Evolutionary conservation across 2,797 vertebrate genomes (phyloP).

Genomic region (Poliocrania exsul): DNA sequence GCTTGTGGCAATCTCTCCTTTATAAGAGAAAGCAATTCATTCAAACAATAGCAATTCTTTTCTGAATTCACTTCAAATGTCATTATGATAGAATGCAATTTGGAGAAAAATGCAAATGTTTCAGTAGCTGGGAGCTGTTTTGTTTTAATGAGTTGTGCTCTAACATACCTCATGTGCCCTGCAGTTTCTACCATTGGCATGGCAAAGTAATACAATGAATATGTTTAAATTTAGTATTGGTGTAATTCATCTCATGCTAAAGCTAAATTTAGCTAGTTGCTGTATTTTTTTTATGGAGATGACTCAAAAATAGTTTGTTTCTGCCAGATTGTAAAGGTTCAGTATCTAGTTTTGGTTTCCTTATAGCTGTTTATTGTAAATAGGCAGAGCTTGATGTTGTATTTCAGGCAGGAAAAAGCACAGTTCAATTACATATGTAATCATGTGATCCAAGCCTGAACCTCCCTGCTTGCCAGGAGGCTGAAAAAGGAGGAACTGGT

Average conservation of each 20-base stretch:
- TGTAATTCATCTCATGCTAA: not conserved
- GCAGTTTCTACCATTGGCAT: not conserved
- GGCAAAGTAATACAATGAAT: not conserved
- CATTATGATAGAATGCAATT: conserved; percentile 26
- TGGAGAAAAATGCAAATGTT: conserved; percentile 37
- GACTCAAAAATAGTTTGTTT: not conserved
- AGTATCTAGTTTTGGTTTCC: not conserved
- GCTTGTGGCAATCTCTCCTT: conserved; percentile 16
- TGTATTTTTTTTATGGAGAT: not conserved
- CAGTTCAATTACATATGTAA: not conserved
- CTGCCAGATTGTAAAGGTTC: not conserved
- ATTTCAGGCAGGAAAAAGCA: not conserved
- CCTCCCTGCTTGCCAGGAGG: not conserved
- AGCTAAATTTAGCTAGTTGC: not conserved
- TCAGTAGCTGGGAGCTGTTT: conserved; percentile 39
- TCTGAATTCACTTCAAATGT: conserved; percentile 29
- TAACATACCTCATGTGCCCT: not conserved
- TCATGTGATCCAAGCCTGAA: not conserved
- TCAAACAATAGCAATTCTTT: conserved; percentile 10
- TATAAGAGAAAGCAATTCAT: conserved; percentile 10
- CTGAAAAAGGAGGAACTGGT: not conserved
- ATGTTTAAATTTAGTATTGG: not conserved
- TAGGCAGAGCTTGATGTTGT: not conserved
- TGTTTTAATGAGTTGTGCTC: conserved; percentile 9
- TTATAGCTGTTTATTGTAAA: not conserved